Evolutionary conservation across 2,797 vertebrate species (phyloP).

Genomic region (Semaprochilodus insignis): DNA sequence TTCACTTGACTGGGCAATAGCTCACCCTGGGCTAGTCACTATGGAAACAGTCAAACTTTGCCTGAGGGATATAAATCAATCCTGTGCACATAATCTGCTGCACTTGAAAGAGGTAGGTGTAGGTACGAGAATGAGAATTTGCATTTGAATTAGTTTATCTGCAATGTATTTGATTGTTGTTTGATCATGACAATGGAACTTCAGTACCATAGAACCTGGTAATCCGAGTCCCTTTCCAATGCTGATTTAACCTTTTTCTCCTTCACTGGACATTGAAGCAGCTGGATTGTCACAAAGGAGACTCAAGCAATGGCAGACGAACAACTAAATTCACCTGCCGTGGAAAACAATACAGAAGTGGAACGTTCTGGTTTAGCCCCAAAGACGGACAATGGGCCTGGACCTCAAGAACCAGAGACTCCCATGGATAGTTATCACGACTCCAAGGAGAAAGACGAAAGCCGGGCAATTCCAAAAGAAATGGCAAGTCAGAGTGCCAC

Average conservation of each 20-base stretch:
- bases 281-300: not conserved
- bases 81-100: slow-evolving; percentile 3
- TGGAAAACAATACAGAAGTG: not conserved
- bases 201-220: not conserved
- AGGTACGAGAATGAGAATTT: not conserved
- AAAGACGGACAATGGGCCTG: slow-evolving; percentile 35
- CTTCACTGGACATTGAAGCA: not conserved
- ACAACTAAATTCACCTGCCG: slow-evolving; percentile 14
- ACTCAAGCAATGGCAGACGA: not conserved
- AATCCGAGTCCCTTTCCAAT: not conserved
- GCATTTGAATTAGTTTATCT: not conserved
- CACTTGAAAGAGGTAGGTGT: not conserved
- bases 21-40: slow-evolving; percentile 36
- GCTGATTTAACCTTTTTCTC: not conserved
- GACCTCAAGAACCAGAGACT: not conserved
- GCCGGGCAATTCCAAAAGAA: not conserved
- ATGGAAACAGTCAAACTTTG: slow-evolving; percentile 62
- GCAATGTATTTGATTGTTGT: not conserved
- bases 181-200: not conserved
- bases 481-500: slow-evolving; percentile 32
- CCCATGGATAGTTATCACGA: slow-evolving; percentile 13
- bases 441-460: slow-evolving; percentile 8
- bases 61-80: not conserved
- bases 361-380: slow-evolving; percentile 12
- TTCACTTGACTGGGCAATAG: slow-evolving; percentile 10